Base-by-base conservation (phyloP, 35 echinoderm and acorn worm species). In the Amphiura filiformis region DNA sequence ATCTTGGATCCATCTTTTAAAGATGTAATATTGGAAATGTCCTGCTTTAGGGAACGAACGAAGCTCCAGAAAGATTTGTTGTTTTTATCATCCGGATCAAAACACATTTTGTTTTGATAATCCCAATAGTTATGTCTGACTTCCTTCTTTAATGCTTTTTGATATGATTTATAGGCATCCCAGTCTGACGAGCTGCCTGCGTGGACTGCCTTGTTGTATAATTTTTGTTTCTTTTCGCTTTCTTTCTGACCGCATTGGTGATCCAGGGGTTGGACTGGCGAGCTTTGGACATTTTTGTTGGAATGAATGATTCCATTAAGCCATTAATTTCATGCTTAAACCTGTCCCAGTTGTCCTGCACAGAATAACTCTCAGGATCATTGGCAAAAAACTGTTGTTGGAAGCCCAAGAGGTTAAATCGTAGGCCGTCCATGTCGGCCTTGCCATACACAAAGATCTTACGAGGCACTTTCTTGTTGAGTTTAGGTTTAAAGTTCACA, bases 61-160 rank as follows among this genome's bases (percentile, higher is more conserved):
- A 89, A 89, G 35, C 36, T 7, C 78, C 87, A 89, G 78, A 89
- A 89, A 22, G 31, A 34, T 82, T 89, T 82, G 32, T 82, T 81
- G 78, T 89, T 39, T 36, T 89, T 89, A 41, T 89, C 80, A 35
- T 89, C 35, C 1, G 35, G 87, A 41, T 80, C 76, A 81, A 44
- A 40, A 30, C 36, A 20, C 39, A 88, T 88, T 32, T 39, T 30
- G 78, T 81, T 89, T 14, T n/a, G 40, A 35, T 41, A 87, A 31
- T 32, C 41, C 75, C 65, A 87, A 32, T 87, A 87, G 70, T 61
- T 77, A 32, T 32, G 13, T 31, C 86, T 18, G 38, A 78, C 76
- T 18, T 78, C 42, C 39, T 87, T 78, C 75, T 87, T 65, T 38
- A 87, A 37, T 40, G 70, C 34, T 41, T 87, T 87, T 39, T 56